Base-by-base conservation (phyloP, 2,113 vertebrate species). In the Dolichotis patagonum region DNA sequence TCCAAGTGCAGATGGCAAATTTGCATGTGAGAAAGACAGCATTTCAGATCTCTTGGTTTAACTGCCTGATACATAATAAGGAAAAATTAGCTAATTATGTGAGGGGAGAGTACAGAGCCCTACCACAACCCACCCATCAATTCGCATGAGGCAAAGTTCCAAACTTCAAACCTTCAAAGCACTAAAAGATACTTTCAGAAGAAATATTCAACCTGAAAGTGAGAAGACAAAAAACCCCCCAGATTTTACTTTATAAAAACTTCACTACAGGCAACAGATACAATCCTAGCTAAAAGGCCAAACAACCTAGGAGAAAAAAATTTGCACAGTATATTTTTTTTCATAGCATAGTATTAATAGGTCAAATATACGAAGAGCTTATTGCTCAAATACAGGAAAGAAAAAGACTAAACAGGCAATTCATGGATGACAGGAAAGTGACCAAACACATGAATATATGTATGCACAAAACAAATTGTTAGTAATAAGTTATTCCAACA, bases 1-100 rank as follows among this genome's bases (percentile, higher is more conserved):
- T n/a, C 4, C 52, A 91, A 92, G n/a, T 26, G 22, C 32, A 54
- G 41, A 65, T 32, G 43, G 43, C 13, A 83, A 75, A 86, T 71
- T 69, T 62, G 75, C 85, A 49, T 56, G 60, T 73, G 35, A 92
- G 43, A 83, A 83, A 90, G 32, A 78, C 0, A 20, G 19, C 82
- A 88, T 60, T 94, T 73, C n/a, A 78, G 82, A 92, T 77, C 30
- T 83, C 85, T 78, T 32, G 7, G 75, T 83, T 90, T 87, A 92
- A 78, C 22, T 60, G 35, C 69, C 83, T 22, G 63, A 58, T n/a
- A 20, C 65, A 20, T 43, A 85, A 84, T 12, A 19, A 30, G 9
- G 14, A 28, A 92, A 86, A 96, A 83, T 73, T 20, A 82, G 35
- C 56, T 67, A 63, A 46, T 35, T 62, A 60, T 28, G 20, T 35